These are phyloP conservation scores for Apolygus lucorum DNA, from an alignment of 1,140 invertebrate species.

Conservation along the genomic window DNA sequence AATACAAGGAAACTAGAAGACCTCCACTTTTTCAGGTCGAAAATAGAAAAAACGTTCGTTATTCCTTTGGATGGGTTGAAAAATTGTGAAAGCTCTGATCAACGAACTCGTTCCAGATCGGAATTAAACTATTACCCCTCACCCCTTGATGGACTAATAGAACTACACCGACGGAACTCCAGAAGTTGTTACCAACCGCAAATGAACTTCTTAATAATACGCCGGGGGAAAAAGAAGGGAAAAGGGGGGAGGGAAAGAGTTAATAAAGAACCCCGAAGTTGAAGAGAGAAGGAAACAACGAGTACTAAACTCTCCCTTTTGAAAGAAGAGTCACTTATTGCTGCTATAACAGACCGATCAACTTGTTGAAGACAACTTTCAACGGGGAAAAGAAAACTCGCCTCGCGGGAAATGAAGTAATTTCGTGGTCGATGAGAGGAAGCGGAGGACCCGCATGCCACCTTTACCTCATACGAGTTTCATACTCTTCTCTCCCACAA, in stretches of 20 bases:
- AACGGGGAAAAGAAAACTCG: neutral
- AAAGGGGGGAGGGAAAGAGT: conserved; percentile 1
- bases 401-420: neutral
- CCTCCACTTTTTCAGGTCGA: too few relatives aligned
- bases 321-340: neutral
- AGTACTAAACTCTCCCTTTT: neutral
- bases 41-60: too few relatives aligned
- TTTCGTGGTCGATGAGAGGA: neutral
- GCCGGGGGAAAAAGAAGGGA: too few relatives aligned
- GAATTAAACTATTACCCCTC: too few relatives aligned
- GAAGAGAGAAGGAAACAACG: neutral
- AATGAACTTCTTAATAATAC: too few relatives aligned
- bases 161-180: too few relatives aligned
- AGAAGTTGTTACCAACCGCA: too few relatives aligned
- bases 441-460: neutral
- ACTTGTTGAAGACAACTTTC: neutral
- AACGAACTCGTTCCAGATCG: too few relatives aligned
- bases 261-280: neutral
- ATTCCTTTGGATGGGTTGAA: too few relatives aligned
- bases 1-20: too few relatives aligned
- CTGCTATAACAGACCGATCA: neutral
- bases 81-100: too few relatives aligned
- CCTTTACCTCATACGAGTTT: neutral
- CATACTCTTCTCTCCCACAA: conserved; percentile 3
- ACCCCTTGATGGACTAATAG: too few relatives aligned